A percentile compares a stretch with the other conserved stretches of the same genome.
These are phyloP conservation scores for Syngnathus acus DNA, from an alignment of 2,797 vertebrate genomes.

Conservation along the genomic window DNA sequence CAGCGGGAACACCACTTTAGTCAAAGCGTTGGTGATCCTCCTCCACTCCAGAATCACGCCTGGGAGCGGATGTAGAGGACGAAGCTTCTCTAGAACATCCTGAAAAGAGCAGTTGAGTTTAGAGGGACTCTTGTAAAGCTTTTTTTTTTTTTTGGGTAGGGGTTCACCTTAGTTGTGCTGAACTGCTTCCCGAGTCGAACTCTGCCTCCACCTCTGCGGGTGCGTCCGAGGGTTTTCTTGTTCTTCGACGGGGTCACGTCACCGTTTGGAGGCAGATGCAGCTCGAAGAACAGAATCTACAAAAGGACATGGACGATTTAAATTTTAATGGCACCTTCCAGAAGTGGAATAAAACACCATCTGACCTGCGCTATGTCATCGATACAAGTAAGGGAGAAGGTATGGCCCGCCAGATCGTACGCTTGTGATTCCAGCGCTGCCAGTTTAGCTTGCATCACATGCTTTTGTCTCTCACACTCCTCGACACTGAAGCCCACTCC, in stretches of 20 bases:
- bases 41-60: slow-evolving; percentile 95
- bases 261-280: slow-evolving; percentile 87
- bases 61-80: slow-evolving; percentile 81
- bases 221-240: slow-evolving; percentile 90
- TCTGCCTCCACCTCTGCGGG: slow-evolving; percentile 71
- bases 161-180: slow-evolving; percentile 87
- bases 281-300: slow-evolving; percentile 87
- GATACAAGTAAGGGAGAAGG: slow-evolving; percentile 88
- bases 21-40: slow-evolving; percentile 89
- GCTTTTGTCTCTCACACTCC: slow-evolving; percentile 88
- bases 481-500: slow-evolving; percentile 87
- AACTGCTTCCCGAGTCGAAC: slow-evolving; percentile 78
- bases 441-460: slow-evolving; percentile 90
- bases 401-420: slow-evolving; percentile 83
- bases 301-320: background rate
- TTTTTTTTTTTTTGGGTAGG: background rate
- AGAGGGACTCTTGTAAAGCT: background rate
- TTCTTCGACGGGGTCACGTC: slow-evolving; percentile 67
- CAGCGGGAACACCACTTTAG: slow-evolving; percentile 91
- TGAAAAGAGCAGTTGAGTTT: slow-evolving; percentile 41
- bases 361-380: slow-evolving; percentile 90
- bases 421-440: slow-evolving; percentile 78
- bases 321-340: no score
- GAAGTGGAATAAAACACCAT: background rate
- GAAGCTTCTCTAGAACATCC: slow-evolving; percentile 90